Evolutionary conservation across 2,113 vertebrate species (phyloP), one percentile per base, ranked within the genome.

Genomic region (Eublepharis macularius): DNA sequence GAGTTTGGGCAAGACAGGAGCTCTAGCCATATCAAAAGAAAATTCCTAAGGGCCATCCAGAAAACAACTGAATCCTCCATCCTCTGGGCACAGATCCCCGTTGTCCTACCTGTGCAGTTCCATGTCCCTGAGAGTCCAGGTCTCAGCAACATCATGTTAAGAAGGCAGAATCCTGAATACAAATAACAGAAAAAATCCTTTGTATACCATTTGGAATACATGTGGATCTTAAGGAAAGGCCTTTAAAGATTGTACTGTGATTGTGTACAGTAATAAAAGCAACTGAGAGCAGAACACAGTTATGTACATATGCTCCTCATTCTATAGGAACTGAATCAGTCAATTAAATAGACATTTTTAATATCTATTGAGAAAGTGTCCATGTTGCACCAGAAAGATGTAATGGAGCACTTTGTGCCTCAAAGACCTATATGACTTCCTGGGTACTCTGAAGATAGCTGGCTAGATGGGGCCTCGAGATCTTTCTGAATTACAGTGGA

Each of bases 171-270:
- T 16, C 51, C 51, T 16, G 17, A 10, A 73, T 57, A 85, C 70
- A 90, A 92, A 94, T 88, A 82, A 75, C 87, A 95, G 26, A 79
- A 69, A 80, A 89, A 76, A 32, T 26, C 1, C 0, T 73, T 86
- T 85, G 88, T 0, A 0, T 45, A 29, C 60, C 4, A 29, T 63
- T 24, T 26, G 60, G 57, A 60, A 60, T 21, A 24, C 80, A 66
- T 0, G 0, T 83, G 87, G 87, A 89, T 82, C 89, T 92, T 92
- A 84, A 92, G 77, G 86, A 92, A 76, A 90, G 82, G 66, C 83
- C 87, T 2, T 77, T 90, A 83, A 60, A 92, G 85, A 93, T 78
- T 87, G 81, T 14, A 7, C 89, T 86, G 91, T 86, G 76, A 68
- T 89, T 90, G 80, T 92, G 36, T 83, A 68, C 79, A 84, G 4